Evolutionary conservation across 2,888 invertebrate genomes (phyloP).

Genomic region (Baccha elongata): DNA sequence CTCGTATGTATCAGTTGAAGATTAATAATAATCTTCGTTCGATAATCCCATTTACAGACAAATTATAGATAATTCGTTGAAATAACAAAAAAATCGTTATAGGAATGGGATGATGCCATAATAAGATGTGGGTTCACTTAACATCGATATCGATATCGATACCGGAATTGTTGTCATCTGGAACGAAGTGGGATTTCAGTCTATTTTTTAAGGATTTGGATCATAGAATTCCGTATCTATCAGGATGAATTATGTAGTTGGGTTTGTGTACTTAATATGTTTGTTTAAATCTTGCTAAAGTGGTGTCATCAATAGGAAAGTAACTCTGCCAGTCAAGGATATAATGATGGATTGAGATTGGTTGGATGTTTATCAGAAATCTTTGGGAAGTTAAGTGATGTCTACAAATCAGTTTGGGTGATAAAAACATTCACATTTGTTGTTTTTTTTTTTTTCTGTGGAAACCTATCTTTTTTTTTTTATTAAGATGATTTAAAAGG

Average conservation of each 20-base stretch:
- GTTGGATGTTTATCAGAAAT: conserved; percentile 3
- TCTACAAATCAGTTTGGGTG: conserved; percentile 7
- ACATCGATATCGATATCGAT: not conserved
- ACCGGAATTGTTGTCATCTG: not conserved
- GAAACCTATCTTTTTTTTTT: not conserved
- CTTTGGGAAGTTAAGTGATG: conserved; percentile 25
- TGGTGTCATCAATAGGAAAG: conserved; percentile 23
- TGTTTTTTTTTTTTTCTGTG: not conserved
- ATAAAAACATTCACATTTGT: not conserved
- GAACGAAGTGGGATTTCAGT: no score
- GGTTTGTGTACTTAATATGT: conserved; percentile 22
- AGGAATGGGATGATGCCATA: not conserved
- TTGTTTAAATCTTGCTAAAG: conserved; percentile 33
- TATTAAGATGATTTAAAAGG: not conserved
- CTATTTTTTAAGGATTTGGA: not conserved
- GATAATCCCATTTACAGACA: conserved; percentile 20
- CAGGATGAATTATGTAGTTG: not conserved
- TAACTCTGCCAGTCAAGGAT: conserved; percentile 11
- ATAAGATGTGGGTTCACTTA: conserved; percentile 12
- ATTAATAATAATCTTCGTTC: conserved; percentile 51
- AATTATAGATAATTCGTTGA: not conserved
- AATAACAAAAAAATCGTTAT: not conserved
- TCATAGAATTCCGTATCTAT: conserved; percentile 4
- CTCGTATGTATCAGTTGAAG: conserved; percentile 14
- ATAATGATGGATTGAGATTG: conserved; percentile 25